Evolutionary conservation across 2,797 vertebrate species (phyloP).

Genomic region (Gorsachius magnificus): DNA sequence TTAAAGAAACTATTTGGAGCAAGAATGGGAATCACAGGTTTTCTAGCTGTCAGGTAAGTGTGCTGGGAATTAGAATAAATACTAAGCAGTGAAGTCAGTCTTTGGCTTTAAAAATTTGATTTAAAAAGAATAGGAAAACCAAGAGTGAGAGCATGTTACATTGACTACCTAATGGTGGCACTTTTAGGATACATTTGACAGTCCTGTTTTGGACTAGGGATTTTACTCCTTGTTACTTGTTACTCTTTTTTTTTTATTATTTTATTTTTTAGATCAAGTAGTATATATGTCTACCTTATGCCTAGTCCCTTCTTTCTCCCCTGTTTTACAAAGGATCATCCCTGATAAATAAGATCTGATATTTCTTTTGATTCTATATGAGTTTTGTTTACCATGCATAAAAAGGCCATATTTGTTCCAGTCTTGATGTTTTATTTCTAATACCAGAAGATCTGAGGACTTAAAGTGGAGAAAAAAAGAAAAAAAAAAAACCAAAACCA

Average conservation of each 20-base stretch:
- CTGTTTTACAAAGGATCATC: background rate
- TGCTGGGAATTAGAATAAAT: background rate
- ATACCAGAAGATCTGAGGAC: background rate
- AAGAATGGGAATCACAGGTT: background rate
- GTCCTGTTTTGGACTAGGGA: background rate
- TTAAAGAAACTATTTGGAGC: background rate
- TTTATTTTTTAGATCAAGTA: background rate
- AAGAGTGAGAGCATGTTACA: background rate
- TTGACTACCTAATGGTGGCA: background rate
- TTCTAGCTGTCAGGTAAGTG: background rate
- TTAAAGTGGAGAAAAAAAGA: background rate
- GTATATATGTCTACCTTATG: background rate
- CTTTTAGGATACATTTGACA: background rate
- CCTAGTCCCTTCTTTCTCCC: background rate
- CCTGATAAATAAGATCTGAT: background rate
- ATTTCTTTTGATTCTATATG: background rate
- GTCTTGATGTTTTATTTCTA: background rate
- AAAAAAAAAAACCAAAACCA: background rate
- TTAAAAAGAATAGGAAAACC: background rate
- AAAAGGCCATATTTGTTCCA: background rate
- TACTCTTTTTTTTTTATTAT: accelerated
- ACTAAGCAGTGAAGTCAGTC: background rate
- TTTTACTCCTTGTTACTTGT: background rate
- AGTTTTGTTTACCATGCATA: background rate
- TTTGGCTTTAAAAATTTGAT: background rate